These are phyloP conservation scores for Eretmocerus hayati DNA, from an alignment of 2,888 invertebrate species.

Conservation along the genomic window DNA sequence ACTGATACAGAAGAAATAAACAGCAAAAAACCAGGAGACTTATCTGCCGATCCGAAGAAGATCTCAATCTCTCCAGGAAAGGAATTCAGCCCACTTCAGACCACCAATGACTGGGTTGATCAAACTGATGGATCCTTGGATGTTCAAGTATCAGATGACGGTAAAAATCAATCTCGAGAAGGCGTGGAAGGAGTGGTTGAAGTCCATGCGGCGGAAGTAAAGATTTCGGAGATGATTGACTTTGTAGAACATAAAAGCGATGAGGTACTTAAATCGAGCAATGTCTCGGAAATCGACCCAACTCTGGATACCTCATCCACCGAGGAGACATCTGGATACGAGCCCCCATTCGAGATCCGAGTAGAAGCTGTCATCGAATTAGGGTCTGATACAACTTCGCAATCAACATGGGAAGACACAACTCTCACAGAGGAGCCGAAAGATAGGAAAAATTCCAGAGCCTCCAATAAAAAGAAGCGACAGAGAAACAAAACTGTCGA, in stretches of 20 bases:
- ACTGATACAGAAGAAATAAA: no score
- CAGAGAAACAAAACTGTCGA: constrained; percentile 17
- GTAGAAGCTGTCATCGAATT: constrained; percentile 39
- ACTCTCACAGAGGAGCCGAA: constrained; percentile 12
- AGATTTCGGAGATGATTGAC: no score
- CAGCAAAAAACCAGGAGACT: no score
- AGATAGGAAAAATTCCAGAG: constrained; percentile 9
- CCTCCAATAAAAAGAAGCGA: constrained; percentile 14
- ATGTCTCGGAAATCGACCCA: background rate
- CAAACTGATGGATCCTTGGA: no score
- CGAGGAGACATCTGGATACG: constrained; percentile 30
- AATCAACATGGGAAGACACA: constrained; percentile 22
- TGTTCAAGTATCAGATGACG: no score
- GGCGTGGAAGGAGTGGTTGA: no score
- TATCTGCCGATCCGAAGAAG: no score
- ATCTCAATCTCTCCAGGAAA: no score
- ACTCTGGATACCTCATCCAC: constrained; percentile 13
- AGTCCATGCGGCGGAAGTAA: no score
- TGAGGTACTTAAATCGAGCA: constrained; percentile 1
- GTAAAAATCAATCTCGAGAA: no score
- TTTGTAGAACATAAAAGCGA: constrained; percentile 2
- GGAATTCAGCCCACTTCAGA: no score
- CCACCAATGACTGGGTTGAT: no score
- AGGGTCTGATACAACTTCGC: constrained; percentile 31
- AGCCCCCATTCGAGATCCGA: constrained; percentile 37